Evolutionary conservation across 1,140 invertebrate genomes (phyloP).

Genomic region (Drosophila orena): DNA sequence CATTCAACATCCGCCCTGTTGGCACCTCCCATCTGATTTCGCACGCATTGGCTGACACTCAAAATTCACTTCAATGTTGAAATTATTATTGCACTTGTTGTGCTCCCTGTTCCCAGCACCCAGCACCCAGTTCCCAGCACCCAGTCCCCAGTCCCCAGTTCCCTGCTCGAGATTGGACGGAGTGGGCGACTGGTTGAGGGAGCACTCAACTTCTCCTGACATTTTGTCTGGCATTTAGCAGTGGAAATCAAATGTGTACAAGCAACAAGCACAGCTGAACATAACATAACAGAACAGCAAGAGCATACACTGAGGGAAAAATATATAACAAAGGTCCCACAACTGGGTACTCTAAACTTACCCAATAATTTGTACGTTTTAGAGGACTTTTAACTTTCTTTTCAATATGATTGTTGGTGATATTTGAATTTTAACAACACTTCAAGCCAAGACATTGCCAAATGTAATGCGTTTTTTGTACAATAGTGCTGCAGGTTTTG

Average conservation of each 20-base stretch:
- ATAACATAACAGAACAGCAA: conserved; percentile 3
- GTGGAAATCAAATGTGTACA: conserved; percentile 71
- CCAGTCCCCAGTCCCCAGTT: too few relatives aligned
- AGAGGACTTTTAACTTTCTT: too few relatives aligned
- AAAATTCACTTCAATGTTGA: conserved; percentile 74
- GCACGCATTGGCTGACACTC: conserved; percentile 64
- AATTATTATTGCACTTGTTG: conserved; percentile 78
- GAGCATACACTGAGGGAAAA: conserved; percentile 21
- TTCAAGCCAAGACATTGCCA: too few relatives aligned
- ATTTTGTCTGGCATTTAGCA: conserved; percentile 72
- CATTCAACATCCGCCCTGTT: conserved; percentile 1
- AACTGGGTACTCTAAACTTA: too few relatives aligned
- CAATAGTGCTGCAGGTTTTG: not conserved
- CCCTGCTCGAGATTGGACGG: not conserved
- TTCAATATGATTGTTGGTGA: too few relatives aligned
- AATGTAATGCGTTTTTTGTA: too few relatives aligned
- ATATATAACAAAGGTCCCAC: not conserved
- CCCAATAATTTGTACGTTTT: too few relatives aligned
- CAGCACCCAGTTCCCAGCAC: not conserved
- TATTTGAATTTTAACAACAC: too few relatives aligned
- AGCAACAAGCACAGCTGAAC: conserved; percentile 61
- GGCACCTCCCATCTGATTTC: conserved; percentile 44
- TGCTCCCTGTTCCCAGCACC: conserved; percentile 1
- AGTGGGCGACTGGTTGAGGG: conserved; percentile 6
- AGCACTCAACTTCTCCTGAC: conserved; percentile 61